Evolutionary conservation across 2,888 invertebrate genomes (phyloP).

Genomic region (Dinocampus coccinellae): DNA sequence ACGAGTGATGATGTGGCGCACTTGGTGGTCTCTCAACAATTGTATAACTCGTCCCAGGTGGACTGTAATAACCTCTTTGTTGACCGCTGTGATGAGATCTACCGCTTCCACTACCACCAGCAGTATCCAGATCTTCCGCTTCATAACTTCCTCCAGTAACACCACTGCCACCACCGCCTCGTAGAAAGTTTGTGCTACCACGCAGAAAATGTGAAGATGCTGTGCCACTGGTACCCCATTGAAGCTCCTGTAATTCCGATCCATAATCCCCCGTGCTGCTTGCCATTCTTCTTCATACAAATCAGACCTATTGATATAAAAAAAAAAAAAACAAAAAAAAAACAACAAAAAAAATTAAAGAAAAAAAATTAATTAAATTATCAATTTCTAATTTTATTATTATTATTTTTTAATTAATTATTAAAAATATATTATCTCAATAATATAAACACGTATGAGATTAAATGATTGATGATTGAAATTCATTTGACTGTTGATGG

Average conservation of each 20-base stretch:
- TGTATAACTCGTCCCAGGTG: slow-evolving; percentile 90
- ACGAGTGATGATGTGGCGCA: slow-evolving; percentile 79
- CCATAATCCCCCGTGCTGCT: slow-evolving; percentile 67
- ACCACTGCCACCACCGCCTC: slow-evolving; percentile 69
- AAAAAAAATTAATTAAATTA: background rate
- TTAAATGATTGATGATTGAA: background rate
- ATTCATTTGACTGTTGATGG: background rate
- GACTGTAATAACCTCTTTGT: slow-evolving; percentile 85
- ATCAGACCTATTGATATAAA: slow-evolving; percentile 40
- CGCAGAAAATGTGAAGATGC: slow-evolving; percentile 61
- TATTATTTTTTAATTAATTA: no score
- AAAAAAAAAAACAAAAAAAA: background rate
- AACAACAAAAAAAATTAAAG: background rate
- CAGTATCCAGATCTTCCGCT: slow-evolving; percentile 65
- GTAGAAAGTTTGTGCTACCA: slow-evolving; percentile 62
- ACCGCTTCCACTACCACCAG: slow-evolving; percentile 64
- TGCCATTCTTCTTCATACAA: slow-evolving; percentile 59
- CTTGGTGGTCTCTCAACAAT: slow-evolving; percentile 86
- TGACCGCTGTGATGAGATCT: slow-evolving; percentile 70
- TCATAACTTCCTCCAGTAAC: slow-evolving; percentile 62
- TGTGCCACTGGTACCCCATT: slow-evolving; percentile 59
- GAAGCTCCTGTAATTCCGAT: slow-evolving; percentile 67
- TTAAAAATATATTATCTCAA: no score
- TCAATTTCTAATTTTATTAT: background rate
- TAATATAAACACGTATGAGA: background rate